Evolutionary conservation across 2,113 vertebrate genomes (phyloP).

Genomic region (Probosciger aterrimus): DNA sequence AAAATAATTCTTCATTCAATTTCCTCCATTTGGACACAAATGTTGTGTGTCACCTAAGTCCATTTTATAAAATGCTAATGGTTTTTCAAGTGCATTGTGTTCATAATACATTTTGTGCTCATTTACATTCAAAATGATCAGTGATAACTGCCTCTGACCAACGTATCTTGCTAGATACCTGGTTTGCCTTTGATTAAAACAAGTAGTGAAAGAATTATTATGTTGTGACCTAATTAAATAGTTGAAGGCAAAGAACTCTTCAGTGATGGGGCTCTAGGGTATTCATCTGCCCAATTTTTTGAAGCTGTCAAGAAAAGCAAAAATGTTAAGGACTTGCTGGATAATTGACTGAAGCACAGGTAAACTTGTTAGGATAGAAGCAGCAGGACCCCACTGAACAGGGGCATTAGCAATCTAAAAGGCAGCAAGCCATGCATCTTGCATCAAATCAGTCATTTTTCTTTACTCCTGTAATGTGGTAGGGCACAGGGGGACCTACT

Average conservation of each 20-base stretch:
- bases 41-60: background rate
- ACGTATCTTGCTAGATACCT: background rate
- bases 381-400: fast-evolving
- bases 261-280: background rate
- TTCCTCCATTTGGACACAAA: background rate
- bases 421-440: background rate
- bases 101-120: background rate
- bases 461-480: background rate
- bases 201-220: background rate
- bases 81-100: background rate
- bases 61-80: background rate
- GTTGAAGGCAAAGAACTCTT: background rate
- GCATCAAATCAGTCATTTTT: background rate
- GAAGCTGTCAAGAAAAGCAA: background rate
- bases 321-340: background rate
- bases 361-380: background rate
- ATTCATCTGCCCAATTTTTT: background rate
- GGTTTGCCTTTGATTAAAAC: background rate
- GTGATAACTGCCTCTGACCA: background rate
- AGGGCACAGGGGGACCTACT: too few species aligned
- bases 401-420: background rate
- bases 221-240: background rate
- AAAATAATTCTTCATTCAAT: background rate
- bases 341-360: background rate
- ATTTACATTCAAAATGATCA: background rate